These are phyloP conservation scores for Montipora capitata DNA, from an alignment of 92 coral and sea anemone species.

Conservation along the genomic window DNA sequence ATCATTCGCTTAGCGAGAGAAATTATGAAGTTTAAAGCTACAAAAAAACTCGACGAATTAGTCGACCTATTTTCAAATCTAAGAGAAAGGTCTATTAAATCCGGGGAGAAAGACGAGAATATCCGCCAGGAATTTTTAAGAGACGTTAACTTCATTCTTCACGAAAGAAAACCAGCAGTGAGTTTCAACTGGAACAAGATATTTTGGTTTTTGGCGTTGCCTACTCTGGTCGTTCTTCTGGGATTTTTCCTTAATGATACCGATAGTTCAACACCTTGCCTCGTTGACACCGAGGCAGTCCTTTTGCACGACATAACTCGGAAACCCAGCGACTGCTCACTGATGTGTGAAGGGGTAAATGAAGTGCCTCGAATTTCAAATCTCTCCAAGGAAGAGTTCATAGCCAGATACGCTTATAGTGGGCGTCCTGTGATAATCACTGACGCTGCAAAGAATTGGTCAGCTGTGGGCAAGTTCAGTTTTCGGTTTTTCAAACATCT, in stretches of 20 bases:
- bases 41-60: constrained; percentile 64
- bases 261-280: constrained; percentile 63
- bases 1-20: no score
- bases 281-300: constrained; percentile 72
- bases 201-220: constrained; percentile 75
- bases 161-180: neutral
- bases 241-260: constrained; percentile 25
- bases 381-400: constrained; percentile 83
- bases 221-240: constrained; percentile 59
- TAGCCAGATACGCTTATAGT: constrained; percentile 87
- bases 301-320: constrained; percentile 82
- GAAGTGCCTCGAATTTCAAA: constrained; percentile 89
- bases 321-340: constrained; percentile 83
- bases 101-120: constrained; percentile 66
- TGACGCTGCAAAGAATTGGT: constrained; percentile 97
- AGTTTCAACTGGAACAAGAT: constrained; percentile 40
- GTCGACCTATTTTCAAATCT: constrained; percentile 62
- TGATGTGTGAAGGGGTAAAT: constrained; percentile 90
- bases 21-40: constrained; percentile 53
- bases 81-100: constrained; percentile 74
- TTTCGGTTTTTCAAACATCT: constrained; percentile 83
- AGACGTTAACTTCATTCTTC: constrained; percentile 21
- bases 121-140: constrained; percentile 79
- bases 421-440: constrained; percentile 94
- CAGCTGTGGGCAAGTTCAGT: constrained; percentile 86